A percentile compares a stretch with the other conserved stretches of the same genome.
phyloP scores from a whole-genome alignment of 2,797 vertebrate genomes.

The Tapera naevia region DNA sequence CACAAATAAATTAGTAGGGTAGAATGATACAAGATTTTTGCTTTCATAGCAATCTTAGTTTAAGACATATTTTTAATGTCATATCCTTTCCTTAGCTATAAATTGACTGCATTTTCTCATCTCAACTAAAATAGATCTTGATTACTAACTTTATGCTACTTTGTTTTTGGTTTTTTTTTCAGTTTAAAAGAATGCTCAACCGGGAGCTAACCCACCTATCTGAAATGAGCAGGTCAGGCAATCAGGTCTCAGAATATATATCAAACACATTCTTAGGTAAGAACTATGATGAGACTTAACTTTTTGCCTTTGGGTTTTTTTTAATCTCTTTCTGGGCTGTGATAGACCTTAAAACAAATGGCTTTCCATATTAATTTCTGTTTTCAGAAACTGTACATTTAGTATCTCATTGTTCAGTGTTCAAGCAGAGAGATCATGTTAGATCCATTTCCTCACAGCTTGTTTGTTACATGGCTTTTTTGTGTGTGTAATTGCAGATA shows the following conservation, averaged over 20 bases:
- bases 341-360: neutral
- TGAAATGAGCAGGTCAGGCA: conserved; percentile 98
- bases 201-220: conserved; percentile 96
- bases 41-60: neutral
- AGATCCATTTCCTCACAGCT: neutral
- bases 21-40: neutral
- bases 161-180: conserved; percentile 65
- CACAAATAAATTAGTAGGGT: neutral
- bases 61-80: neutral
- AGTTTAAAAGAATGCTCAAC: conserved; percentile 99
- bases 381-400: neutral
- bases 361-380: neutral
- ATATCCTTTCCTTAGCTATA: neutral
- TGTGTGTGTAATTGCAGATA: neutral
- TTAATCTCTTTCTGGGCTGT: neutral
- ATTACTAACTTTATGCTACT: neutral
- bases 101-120: neutral
- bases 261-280: conserved; percentile 98
- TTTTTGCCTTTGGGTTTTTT: neutral
- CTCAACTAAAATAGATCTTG: neutral
- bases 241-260: conserved; percentile 98
- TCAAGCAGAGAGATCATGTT: neutral
- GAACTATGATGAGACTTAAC: conserved; percentile 23
- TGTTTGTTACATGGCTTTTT: neutral
- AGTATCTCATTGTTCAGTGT: neutral